Evolutionary conservation across 1,140 invertebrate genomes (phyloP), one percentile per base, ranked within the genome.

Genomic region (Drosophila setifemur): DNA sequence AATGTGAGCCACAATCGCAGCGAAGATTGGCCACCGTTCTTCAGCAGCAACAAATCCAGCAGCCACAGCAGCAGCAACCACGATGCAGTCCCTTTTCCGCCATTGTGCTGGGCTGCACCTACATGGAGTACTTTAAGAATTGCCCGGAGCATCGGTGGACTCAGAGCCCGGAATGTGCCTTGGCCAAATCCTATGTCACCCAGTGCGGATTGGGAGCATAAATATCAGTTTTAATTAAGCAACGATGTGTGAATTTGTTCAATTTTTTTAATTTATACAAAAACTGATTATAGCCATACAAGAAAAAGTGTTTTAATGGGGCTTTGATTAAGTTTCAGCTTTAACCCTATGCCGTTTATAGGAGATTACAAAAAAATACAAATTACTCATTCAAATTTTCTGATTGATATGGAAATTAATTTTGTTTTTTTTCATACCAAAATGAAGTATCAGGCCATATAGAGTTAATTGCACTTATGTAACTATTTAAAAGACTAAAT

Each of bases 121-220:
- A 88, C 37, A 89, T 89, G 88, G 88, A 89, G 14, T 89, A 89
- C 26, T 89, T 89, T 35, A 89, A 89, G 43, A 89, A 89, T 49
- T 89, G 88, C 47, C 88, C 88, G 0, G 49, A 54, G 0, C 48
- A 89, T 26, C 88, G 83, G 19, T 89, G 88, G 88, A 89, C 73
- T 0, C 54, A 71, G 3, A 89, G 31, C 48, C 49, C 71, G 2
- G 61, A 88, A 3, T 89, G 88, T 68, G 40, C 58, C 2, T 49
- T 89, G n/a, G 88, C 88, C 7, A 89, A 89, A 25, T 58, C 64
- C 9, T 89, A 73, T 72, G 88, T 89, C 0, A 86, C 58, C 0
- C 82, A 89, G 47, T 89, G 88, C 25, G 63, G 78, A 0, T 57
- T 87, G 29, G 87, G 87, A 4, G 87, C 87, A 11, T 77, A 45